Evolutionary conservation across 2,113 vertebrate genomes (phyloP).

Genomic region (Toxotes chatareus): DNA sequence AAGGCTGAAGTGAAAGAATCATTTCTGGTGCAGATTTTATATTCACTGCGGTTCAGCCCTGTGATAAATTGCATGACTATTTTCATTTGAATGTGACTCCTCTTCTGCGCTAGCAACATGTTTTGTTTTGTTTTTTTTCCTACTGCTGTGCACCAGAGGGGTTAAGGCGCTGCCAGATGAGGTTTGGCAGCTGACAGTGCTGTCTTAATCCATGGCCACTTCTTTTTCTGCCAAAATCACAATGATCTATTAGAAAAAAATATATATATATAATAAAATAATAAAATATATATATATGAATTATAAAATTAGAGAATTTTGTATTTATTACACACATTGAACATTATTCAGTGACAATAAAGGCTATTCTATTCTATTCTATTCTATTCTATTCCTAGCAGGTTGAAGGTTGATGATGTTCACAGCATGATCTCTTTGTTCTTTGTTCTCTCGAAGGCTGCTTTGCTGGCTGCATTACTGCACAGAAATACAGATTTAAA

Average conservation of each 20-base stretch:
- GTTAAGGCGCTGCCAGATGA: constrained; percentile 1
- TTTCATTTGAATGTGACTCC: constrained; percentile 9
- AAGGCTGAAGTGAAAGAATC: not conserved
- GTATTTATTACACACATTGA: not conserved
- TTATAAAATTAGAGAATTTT: not conserved
- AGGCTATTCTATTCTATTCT: too few species aligned
- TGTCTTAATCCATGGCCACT: constrained; percentile 11
- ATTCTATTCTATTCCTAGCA: constrained; percentile 1
- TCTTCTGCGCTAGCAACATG: not conserved
- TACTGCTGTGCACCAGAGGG: not conserved
- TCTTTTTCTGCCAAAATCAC: constrained; percentile 14
- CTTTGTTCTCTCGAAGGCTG: constrained; percentile 22
- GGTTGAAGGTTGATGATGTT: constrained; percentile 19
- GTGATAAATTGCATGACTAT: constrained; percentile 24
- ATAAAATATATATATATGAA: too few species aligned
- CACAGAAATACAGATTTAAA: constrained; percentile 34
- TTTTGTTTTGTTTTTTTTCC: not conserved
- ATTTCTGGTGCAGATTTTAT: constrained; percentile 1
- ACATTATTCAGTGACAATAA: too few species aligned
- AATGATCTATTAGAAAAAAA: constrained; percentile 15
- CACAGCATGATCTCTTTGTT: constrained; percentile 41
- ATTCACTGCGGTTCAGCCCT: not conserved
- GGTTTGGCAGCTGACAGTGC: constrained; percentile 23
- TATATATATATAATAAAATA: not conserved
- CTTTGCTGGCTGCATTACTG: not conserved